Evolutionary conservation across 2,888 invertebrate species (phyloP).

Genomic region (Tachystola acroxantha): DNA sequence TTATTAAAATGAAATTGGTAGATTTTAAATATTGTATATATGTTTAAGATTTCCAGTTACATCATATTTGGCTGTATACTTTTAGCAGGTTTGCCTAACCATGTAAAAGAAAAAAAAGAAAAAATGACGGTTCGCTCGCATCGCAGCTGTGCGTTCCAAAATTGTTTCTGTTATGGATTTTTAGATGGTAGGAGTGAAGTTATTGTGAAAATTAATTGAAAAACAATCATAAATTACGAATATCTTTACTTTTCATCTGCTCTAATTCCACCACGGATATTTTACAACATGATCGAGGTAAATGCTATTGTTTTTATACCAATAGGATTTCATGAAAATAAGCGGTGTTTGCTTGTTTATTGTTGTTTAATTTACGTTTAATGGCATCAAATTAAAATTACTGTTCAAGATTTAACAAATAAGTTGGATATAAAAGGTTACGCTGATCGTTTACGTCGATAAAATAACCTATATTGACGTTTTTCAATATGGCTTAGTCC

Average conservation of each 20-base stretch:
- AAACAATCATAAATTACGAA: slow-evolving; percentile 6
- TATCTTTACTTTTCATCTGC: not conserved
- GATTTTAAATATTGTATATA: too few relatives aligned
- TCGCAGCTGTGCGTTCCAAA: slow-evolving; percentile 66
- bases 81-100: too few relatives aligned
- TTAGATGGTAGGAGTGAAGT: slow-evolving; percentile 33
- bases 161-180: slow-evolving; percentile 54
- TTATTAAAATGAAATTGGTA: too few relatives aligned
- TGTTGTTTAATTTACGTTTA: slow-evolving; percentile 8
- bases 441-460: slow-evolving; percentile 4
- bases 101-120: slow-evolving; percentile 8
- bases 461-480: slow-evolving; percentile 42
- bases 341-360: slow-evolving; percentile 6
- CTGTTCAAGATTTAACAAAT: not conserved
- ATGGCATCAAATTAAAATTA: slow-evolving; percentile 9
- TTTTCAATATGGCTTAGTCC: slow-evolving; percentile 65
- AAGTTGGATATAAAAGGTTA: not conserved
- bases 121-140: slow-evolving; percentile 64
- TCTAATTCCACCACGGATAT: slow-evolving; percentile 4
- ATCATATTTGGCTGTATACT: too few relatives aligned
- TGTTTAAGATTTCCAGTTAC: too few relatives aligned
- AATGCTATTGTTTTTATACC: slow-evolving; percentile 20
- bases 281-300: slow-evolving; percentile 49
- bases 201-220: slow-evolving; percentile 15
- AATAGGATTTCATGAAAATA: slow-evolving; percentile 3